Base-by-base conservation (phyloP, 2,113 vertebrate genomes). In the Gila orcuttii region DNA sequence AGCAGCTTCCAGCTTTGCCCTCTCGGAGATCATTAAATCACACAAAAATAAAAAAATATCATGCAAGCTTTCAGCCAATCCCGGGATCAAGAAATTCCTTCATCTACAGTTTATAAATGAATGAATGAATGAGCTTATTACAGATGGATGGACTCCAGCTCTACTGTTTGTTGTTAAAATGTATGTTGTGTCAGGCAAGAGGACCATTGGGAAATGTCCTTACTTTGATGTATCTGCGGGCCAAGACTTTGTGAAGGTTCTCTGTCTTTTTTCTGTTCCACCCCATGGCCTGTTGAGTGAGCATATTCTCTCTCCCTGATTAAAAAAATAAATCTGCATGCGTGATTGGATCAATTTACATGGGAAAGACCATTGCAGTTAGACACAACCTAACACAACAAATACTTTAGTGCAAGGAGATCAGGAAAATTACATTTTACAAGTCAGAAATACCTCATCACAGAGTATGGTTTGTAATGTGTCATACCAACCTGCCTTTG, bases 401-500 rank as follows among this genome's bases (percentile, higher is more conserved):
- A 36, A 4, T 4, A 36, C 33, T 36, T 36, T 36, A 36, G 33
- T 36, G 33, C 33, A 36, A 36, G 31, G 33, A 36, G 3, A 36
- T 4, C 33, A 36, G 3, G 33, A 36, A 36, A 36, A 36, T 36
- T 36, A 36, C 33, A 36, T 36, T 36, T 36, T 36, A 36, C 3
- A 36, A 36, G 33, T 36, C 33, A 36, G 33, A 36, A 36, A 36
- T 36, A 36, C 33, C 33, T 36, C 33, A 36, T 36, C 33, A 36
- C 4, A 36, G 33, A 3, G 33, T 36, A 36, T 36, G 42, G 42
- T 42, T 42, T 42, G 60, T 64, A 64, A 28, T 64, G 60, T 64
- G 60, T 64, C 60, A 64, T 64, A 64, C 60, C 60, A 64, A 64
- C 60, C 60, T 64, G 60, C 60, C 11, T 64, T 64, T n/a, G n/a